Conservation (phyloP, 2,888 invertebrate species). For the Aproaerema taeniolella region DNA sequence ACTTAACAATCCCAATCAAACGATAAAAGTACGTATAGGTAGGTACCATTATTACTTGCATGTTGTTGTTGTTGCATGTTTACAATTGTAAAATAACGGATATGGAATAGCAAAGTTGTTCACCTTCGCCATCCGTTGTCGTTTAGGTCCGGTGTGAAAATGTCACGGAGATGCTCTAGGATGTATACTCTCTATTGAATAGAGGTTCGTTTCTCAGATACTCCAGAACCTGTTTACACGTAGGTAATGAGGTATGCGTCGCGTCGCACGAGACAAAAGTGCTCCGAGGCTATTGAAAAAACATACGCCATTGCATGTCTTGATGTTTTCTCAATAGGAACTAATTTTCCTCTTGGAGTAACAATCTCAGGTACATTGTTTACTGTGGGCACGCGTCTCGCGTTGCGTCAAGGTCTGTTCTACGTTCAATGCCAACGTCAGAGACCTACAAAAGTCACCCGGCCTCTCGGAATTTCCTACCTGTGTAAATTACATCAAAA, state of each 20-base stretch:
- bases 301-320: too few species aligned
- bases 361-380: too few species aligned
- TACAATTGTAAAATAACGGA: constrained; percentile 7
- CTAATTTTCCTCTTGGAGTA: too few species aligned
- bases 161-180: constrained; percentile 49
- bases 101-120: constrained; percentile 7
- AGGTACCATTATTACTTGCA: too few species aligned
- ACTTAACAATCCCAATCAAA: too few species aligned
- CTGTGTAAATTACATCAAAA: constrained; percentile 37
- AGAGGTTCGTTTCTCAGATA: constrained; percentile 30
- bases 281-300: too few species aligned
- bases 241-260: too few species aligned
- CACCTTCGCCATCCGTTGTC: constrained; percentile 9
- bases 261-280: too few species aligned
- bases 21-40: too few species aligned
- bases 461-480: constrained; percentile 33
- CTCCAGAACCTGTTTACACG: too few species aligned
- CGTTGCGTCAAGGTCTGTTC: constrained; percentile 47
- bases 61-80: too few species aligned
- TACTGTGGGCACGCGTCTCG: constrained; percentile 51
- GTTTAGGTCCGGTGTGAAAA: constrained; percentile 11
- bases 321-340: constrained; percentile 38
- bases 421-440: constrained; percentile 38
- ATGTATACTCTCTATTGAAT: constrained; percentile 41
- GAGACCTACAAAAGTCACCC: constrained; percentile 2